Percentiles rank a stretch among this genome's conserved stretches.
Evolutionary conservation across 2,888 invertebrate species (phyloP).

Genomic region (Acronicta alni): DNA sequence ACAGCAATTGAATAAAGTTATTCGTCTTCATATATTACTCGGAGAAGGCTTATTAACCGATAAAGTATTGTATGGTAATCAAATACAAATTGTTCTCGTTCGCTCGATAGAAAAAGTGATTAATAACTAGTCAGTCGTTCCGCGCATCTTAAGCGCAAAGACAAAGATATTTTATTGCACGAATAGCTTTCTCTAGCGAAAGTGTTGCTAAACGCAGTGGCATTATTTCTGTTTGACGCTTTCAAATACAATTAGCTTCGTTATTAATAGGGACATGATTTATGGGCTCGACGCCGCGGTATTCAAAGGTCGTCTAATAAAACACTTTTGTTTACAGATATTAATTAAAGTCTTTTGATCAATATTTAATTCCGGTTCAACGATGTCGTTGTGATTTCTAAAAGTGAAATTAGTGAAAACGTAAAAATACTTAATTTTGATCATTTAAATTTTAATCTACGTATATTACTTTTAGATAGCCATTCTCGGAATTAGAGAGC

Average conservation of each 20-base stretch:
- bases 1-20: constrained; percentile 7
- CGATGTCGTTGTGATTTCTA: background rate
- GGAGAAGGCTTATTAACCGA: constrained; percentile 26
- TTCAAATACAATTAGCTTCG: constrained; percentile 76
- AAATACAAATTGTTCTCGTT: constrained; percentile 31
- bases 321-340: background rate
- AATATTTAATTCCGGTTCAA: constrained; percentile 1
- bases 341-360: background rate
- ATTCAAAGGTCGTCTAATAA: constrained; percentile 15
- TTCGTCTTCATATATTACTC: constrained; percentile 6
- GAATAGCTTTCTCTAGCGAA: constrained; percentile 87
- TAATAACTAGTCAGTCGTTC: constrained; percentile 56
- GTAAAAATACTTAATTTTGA: too few relatives aligned
- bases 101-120: constrained; percentile 50
- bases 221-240: constrained; percentile 79
- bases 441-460: too few relatives aligned
- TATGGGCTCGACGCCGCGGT: constrained; percentile 26
- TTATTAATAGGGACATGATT: constrained; percentile 57
- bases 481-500: background rate
- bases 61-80: constrained; percentile 55
- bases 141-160: constrained; percentile 66
- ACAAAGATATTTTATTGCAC: constrained; percentile 83
- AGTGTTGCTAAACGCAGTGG: constrained; percentile 81
- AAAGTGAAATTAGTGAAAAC: background rate
- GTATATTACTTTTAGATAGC: too few relatives aligned